These are phyloP conservation scores for Gymnothorax reevesii DNA, from an alignment of 2,797 vertebrate genomes.

Conservation along the genomic window DNA sequence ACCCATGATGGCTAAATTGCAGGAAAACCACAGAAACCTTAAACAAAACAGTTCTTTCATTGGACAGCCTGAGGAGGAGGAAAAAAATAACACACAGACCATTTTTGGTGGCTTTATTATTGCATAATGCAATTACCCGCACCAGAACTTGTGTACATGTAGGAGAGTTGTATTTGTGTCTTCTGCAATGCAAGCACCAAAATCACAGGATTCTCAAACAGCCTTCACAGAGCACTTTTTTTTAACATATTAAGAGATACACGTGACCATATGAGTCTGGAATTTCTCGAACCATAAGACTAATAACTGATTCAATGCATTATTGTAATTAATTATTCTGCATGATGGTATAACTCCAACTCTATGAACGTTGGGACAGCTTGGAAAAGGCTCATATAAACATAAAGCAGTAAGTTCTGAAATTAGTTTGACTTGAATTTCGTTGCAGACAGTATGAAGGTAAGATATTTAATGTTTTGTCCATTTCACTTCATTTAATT, in stretches of 20 bases:
- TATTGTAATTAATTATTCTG: neutral
- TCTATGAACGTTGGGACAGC: too few species aligned
- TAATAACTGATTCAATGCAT: neutral
- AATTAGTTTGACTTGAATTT: too few species aligned
- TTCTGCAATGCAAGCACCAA: neutral
- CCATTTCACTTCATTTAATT: too few species aligned
- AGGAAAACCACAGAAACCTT: neutral
- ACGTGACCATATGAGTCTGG: neutral
- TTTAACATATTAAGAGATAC: neutral
- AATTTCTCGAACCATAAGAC: neutral
- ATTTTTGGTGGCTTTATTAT: slow-evolving; percentile 3
- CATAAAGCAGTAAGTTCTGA: too few species aligned
- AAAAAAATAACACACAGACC: neutral
- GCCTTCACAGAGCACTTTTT: neutral
- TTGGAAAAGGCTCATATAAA: too few species aligned
- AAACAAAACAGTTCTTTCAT: neutral
- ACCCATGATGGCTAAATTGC: neutral
- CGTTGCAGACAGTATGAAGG: too few species aligned
- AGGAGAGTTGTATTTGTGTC: neutral
- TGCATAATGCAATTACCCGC: neutral
- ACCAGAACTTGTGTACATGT: neutral
- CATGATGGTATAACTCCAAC: neutral
- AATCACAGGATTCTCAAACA: neutral
- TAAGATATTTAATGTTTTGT: too few species aligned
- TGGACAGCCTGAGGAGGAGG: neutral